phyloP scores from a whole-genome alignment of 92 coral and sea anemone genomes.

The Nematostella vectensis region DNA sequence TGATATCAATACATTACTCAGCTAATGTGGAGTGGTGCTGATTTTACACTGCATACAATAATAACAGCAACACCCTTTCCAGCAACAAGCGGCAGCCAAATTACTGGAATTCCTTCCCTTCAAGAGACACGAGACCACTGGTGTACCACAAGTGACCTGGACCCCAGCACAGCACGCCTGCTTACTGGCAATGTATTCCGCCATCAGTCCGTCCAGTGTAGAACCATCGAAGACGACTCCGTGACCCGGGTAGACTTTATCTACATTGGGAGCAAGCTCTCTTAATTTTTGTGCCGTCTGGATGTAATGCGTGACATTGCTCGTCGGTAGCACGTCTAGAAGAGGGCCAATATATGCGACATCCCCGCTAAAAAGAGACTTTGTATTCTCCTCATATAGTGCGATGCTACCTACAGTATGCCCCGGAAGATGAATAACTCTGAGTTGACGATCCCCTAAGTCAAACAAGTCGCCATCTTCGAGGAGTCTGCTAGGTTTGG shows the following conservation, averaged over 20 bases:
- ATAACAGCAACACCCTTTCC: conserved; percentile 39
- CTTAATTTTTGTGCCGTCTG: conserved; percentile 31
- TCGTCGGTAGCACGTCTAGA: conserved; percentile 43
- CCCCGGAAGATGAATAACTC: conserved; percentile 50
- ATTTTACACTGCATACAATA: too few relatives aligned
- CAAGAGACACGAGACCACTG: conserved; percentile 16
- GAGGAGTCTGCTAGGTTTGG: conserved; percentile 24
- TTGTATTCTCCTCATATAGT: conserved; percentile 29
- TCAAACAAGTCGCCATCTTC: conserved; percentile 40
- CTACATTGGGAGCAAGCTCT: conserved; percentile 24
- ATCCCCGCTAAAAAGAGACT: conserved; percentile 36
- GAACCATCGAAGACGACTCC: conserved; percentile 25
- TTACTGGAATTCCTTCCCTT: conserved; percentile 29
- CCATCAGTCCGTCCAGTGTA: conserved; percentile 12
- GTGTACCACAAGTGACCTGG: conserved; percentile 9
- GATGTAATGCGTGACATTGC: conserved; percentile 22
- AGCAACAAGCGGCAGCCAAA: conserved; percentile 33
- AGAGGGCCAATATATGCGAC: conserved; percentile 21
- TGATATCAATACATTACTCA: too few relatives aligned
- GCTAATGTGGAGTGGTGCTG: too few relatives aligned
- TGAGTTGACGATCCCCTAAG: conserved; percentile 33
- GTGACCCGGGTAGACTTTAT: conserved; percentile 41
- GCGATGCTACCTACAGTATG: conserved; percentile 48
- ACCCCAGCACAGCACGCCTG: conserved; percentile 23
- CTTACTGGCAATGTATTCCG: conserved; percentile 27